Base-by-base conservation (phyloP, 2,113 vertebrate species). In the Campylorhamphus procurvoides region DNA sequence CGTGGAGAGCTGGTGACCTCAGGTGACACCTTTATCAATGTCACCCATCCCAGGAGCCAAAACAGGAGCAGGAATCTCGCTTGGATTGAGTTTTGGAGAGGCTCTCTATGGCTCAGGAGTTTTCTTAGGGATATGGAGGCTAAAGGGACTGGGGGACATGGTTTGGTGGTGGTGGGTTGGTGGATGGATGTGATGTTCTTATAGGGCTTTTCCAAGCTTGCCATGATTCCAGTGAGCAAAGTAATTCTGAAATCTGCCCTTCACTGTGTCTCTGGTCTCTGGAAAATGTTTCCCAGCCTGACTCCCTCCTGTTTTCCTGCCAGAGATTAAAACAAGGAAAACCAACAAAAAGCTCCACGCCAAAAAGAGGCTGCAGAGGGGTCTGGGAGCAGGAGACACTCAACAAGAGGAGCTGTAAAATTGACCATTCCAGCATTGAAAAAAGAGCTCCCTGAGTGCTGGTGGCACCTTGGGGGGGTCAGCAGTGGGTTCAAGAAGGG, bases 361-460 rank as follows among this genome's bases (percentile, higher is more conserved):
- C 58, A 28, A 12, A 47, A 71, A 37, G 68, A 63, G 62, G 56
- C 19, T 5, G 63, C 14, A 11, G 50, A 15, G 17, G 25, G 42
- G 55, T 58, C 42, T 14, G 49, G 56, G 42, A 33, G 28, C 59
- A 72, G 44, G n/a, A 56, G 46, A 8, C 27, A 6, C 53, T 24
- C 12, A 12, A 47, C 35, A 27, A 15, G 1, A 1, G 3, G 52
- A 62, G 47, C 52, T 42, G n/a, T 7, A 7, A 20, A n/a, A 73
- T 6, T 0, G 0, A 18, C 2, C 6, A 0, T 4, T 10, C 3
- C 22, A 25, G 46, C 46, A 20, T 39, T 12, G 40, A 59, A 10
- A 46, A 27, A 14, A 42, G 46, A 27, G 52, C 46, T 56, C 37
- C 23, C 55, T 1, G 42, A 50, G 50, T 0, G 2, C 1, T 8